phyloP scores from a whole-genome alignment of 2,113 vertebrate species.

The Crotalus tigris region DNA sequence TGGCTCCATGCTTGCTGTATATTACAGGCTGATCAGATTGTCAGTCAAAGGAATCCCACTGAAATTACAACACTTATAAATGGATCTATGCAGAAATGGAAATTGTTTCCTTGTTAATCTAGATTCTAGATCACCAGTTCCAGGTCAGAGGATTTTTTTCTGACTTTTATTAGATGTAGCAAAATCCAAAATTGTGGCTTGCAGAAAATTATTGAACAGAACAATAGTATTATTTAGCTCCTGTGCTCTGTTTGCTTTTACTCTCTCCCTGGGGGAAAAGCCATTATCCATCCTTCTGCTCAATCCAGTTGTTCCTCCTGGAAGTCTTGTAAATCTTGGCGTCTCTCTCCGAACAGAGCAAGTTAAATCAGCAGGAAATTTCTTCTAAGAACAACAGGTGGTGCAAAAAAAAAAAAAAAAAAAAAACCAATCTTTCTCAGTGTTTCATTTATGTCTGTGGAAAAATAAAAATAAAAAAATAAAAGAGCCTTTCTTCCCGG shows the following conservation, averaged over 20 bases:
- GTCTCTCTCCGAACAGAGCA: conserved; percentile 51
- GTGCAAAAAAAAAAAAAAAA: conserved; percentile 4
- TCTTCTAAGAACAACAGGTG: conserved; percentile 65
- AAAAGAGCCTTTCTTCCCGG: conserved; percentile 56
- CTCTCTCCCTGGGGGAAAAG: conserved; percentile 63
- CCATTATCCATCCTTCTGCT: conserved; percentile 63
- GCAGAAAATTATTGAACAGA: conserved; percentile 65
- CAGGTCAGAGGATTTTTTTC: conserved; percentile 35
- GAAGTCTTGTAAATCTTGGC: conserved; percentile 69
- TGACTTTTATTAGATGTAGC: conserved; percentile 63
- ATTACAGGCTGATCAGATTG: neutral
- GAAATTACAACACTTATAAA: conserved; percentile 19
- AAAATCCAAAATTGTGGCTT: conserved; percentile 57
- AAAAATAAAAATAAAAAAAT: conserved; percentile 40
- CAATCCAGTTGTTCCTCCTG: conserved; percentile 61
- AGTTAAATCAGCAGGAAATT: conserved; percentile 63
- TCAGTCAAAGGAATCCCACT: conserved; percentile 6
- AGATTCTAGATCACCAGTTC: conserved; percentile 54
- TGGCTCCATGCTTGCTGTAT: neutral
- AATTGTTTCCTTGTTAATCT: conserved; percentile 52
- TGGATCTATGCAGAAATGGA: conserved; percentile 40
- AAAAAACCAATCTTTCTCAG: conserved; percentile 32
- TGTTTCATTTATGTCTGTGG: conserved; percentile 57
- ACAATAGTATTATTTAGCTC: conserved; percentile 61
- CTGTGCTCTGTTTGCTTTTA: conserved; percentile 59